Evolutionary conservation across 2,888 invertebrate species (phyloP), one percentile per base, ranked within the genome.

Genomic region (Macroteleia sp.): DNA sequence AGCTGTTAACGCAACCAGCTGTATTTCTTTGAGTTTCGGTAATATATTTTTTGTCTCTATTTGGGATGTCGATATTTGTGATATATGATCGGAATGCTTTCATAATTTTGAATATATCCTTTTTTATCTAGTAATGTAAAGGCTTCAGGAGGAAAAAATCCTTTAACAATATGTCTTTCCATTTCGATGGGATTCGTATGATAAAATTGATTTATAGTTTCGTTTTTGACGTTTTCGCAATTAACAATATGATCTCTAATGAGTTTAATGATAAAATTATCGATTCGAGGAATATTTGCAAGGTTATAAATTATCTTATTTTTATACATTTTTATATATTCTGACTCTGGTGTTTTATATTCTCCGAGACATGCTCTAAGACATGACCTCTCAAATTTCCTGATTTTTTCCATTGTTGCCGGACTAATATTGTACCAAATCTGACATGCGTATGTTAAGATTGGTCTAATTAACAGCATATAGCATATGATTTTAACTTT

Each of bases 401-500:
- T 25, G 1, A 64, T 0, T 17, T 41, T 41, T 52, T 64, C 52
- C 42, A 64, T 52, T 3, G 10, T 5, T 8, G 17, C 12, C 8
- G 42, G 64, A 14, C 64, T 16, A 6, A 42, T 12, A n/a, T 77
- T 81, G 17, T 50, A 81, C 77, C 80, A 83, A 0, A 79, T 69
- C 0, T 34, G 74, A 16, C 75, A 80, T 0, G 56, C 81, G 8
- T 83, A 83, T 0, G 82, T 82, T 0, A 81, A 0, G 0, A 83
- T 76, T 0, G 82, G 81, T 20, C 82, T 57, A 0, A 83, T 50
- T 3, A 84, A 12, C 9, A 73, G 2, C 36, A 67, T 28, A 10
- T 82, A 83, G 12, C 76, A 81, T 0, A 82, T 42, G 1, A 81
- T 34, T 73, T 82, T 83, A 0, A 77, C 62, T 61, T 17, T 30